Evolutionary conservation across 2,113 vertebrate genomes (phyloP).

Genomic region (Onychostoma macrolepis): DNA sequence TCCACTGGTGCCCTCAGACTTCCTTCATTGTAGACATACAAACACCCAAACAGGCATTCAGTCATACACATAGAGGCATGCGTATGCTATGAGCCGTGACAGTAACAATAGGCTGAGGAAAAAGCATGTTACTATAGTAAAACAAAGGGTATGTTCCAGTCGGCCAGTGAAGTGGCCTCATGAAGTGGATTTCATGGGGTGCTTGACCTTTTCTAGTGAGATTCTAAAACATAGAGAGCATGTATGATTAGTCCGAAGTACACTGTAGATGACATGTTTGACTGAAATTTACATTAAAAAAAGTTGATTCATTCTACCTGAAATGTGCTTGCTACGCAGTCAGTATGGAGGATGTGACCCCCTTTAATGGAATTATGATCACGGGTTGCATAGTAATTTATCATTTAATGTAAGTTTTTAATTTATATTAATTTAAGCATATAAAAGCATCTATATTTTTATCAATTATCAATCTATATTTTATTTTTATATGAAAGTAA

Average conservation of each 20-base stretch:
- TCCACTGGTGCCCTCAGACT: constrained; percentile 17
- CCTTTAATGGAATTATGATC: neutral
- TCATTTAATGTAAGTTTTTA: neutral
- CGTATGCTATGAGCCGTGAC: neutral
- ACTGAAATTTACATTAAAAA: neutral
- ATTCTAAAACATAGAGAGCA: neutral
- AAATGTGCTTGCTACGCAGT: neutral
- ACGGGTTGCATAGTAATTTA: neutral
- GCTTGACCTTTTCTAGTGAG: neutral
- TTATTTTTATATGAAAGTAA: too few species aligned
- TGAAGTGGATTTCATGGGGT: neutral
- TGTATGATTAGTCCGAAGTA: neutral
- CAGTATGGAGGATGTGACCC: neutral
- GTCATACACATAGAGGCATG: constrained; percentile 6
- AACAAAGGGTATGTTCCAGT: neutral
- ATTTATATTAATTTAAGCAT: neutral
- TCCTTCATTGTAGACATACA: constrained; percentile 5
- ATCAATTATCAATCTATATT: too few species aligned
- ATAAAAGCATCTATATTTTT: neutral
- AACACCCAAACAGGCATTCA: constrained; percentile 31
- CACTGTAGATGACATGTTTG: neutral
- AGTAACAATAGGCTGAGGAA: neutral
- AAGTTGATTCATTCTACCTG: neutral
- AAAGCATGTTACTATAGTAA: neutral
- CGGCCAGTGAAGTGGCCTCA: neutral